Base-by-base conservation (phyloP, 2,888 invertebrate genomes). In the Synanthedon andrenaeformis region DNA sequence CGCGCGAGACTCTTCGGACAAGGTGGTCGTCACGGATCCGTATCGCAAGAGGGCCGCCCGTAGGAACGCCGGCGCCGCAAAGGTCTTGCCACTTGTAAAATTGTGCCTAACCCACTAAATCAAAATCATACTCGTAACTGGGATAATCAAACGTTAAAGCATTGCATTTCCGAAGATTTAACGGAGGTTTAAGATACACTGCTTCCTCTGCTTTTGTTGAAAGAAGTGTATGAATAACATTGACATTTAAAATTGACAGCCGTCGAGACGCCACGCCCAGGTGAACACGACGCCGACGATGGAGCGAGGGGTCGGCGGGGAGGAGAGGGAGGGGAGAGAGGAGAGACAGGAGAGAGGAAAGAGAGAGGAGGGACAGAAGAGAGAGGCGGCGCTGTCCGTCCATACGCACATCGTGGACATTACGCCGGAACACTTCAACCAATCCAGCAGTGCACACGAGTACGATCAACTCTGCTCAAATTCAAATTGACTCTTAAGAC, bases 21-120 rank as follows among this genome's bases (percentile, higher is more conserved):
- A 82, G 57, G 56, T 75, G 5, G 74, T 79, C 2, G 68, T 73
- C 51, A 79, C 83, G 0, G 82, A 78, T 14, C 48, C 41, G 3
- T 45, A 19, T 3, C 51, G 19, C 12, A 42, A 42, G 54, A 49
- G 19, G 10, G 12, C 13, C 53, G 49, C 49, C 14, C 28, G 10
- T 10, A 35, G 35, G 35, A 35, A 35, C 35, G 35, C 54, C 57
- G 10, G 3, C 35, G 35, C 54, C 57, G 35, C 10, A 1, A 35
- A 35, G 35, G 35, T n/a, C 6, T 17, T 17, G 17, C 17, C 17
- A 17, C 17, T 17, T 17, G 17, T 17, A 17, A 17, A 17, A 2
- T 17, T 17, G 17, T 17, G 17, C 17, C 17, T 17, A 17, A 17
- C 17, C 17, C 2, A 17, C 17, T 17, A 17, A 2, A 2, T 17